Evolutionary conservation across 2,888 invertebrate genomes (phyloP).

Genomic region (Caenorhabditis uteleia): DNA sequence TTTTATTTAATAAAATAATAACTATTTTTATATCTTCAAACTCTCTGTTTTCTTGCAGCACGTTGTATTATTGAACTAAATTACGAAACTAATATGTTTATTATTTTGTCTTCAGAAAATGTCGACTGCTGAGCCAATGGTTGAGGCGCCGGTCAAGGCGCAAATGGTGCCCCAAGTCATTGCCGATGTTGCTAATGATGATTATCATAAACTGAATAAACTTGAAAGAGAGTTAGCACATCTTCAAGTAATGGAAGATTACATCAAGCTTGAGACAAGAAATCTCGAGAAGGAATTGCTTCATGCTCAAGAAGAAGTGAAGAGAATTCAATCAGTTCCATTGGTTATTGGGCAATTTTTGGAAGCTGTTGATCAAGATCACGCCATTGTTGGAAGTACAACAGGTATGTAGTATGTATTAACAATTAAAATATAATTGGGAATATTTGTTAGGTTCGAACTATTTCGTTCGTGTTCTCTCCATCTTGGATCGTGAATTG

Average conservation of each 20-base stretch:
- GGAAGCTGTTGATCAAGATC: conserved; percentile 98
- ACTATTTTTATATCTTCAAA: too few species aligned
- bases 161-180: not conserved
- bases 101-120: too few species aligned
- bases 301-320: conserved; percentile 91
- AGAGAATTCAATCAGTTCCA: conserved; percentile 97
- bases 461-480: conserved; percentile 96
- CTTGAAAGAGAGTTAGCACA: conserved; percentile 94
- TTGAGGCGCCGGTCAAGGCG: too few species aligned
- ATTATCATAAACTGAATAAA: conserved; percentile 77
- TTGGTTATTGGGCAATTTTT: conserved; percentile 98
- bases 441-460: conserved; percentile 80
- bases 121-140: too few species aligned
- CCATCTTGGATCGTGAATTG: conserved; percentile 95
- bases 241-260: conserved; percentile 96
- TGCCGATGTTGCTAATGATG: conserved; percentile 15
- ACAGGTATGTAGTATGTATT: conserved; percentile 74
- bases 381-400: conserved; percentile 97
- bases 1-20: too few species aligned
- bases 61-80: too few species aligned
- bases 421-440: not conserved
- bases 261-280: conserved; percentile 98
- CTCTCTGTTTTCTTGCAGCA: too few species aligned
- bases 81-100: too few species aligned
- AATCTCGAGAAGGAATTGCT: conserved; percentile 97